These are phyloP conservation scores for Pholis gunnellus DNA, from an alignment of 2,113 vertebrate species.

Conservation along the genomic window DNA sequence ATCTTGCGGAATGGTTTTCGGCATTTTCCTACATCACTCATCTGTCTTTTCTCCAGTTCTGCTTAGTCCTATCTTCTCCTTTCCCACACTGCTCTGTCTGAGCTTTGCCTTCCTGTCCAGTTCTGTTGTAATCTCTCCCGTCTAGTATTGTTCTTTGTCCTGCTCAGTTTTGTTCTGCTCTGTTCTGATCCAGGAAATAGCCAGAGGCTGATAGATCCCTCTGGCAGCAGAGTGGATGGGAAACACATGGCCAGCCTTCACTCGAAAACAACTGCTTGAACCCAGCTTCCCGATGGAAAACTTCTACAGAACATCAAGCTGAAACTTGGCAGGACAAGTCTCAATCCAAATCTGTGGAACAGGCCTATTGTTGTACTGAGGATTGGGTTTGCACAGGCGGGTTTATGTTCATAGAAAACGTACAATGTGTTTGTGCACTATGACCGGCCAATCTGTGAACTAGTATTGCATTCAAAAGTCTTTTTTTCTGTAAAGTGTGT, in stretches of 20 bases:
- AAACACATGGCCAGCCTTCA: conserved; percentile 81
- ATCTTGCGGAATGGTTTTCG: not conserved
- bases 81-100: conserved; percentile 45
- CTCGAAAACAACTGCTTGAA: conserved; percentile 67
- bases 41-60: conserved; percentile 22
- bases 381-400: conserved; percentile 11
- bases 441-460: conserved; percentile 13
- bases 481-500: not conserved
- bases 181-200: conserved; percentile 54
- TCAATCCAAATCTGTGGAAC: conserved; percentile 61
- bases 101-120: conserved; percentile 55
- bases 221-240: conserved; percentile 75
- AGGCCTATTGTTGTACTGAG: conserved; percentile 52
- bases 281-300: conserved; percentile 58
- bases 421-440: conserved; percentile 39
- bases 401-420: conserved; percentile 34
- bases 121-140: conserved; percentile 48
- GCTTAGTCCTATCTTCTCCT: conserved; percentile 12
- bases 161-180: conserved; percentile 45
- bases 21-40: not conserved
- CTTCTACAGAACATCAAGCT: conserved; percentile 50
- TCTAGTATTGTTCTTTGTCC: conserved; percentile 29
- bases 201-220: conserved; percentile 73
- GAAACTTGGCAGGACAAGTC: conserved; percentile 58
- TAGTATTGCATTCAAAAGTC: conserved; percentile 17